These are phyloP conservation scores for Pollenia angustigena DNA, from an alignment of 2,888 invertebrate genomes.

Conservation along the genomic window DNA sequence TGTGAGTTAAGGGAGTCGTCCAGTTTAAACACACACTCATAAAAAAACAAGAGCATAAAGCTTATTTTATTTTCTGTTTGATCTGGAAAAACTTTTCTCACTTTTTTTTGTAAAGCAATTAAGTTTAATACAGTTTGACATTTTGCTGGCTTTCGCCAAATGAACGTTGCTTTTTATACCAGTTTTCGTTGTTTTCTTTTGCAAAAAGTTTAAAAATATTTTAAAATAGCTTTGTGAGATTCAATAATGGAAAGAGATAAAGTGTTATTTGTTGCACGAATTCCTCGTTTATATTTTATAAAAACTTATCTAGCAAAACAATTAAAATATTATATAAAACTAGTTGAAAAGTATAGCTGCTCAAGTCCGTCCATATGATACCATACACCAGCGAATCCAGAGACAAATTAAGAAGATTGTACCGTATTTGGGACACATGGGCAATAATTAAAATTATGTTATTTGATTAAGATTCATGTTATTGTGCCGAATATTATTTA, in stretches of 20 bases:
- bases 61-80: constrained; percentile 77
- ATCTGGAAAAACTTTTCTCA: constrained; percentile 67
- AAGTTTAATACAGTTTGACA: constrained; percentile 56
- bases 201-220: not conserved
- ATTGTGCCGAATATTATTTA: too few species aligned
- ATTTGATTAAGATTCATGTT: too few species aligned
- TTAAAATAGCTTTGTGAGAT: not conserved
- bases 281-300: too few species aligned
- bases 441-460: too few species aligned
- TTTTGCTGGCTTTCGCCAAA: constrained; percentile 18
- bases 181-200: not conserved
- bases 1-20: constrained; percentile 25
- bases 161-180: not conserved
- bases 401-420: too few species aligned
- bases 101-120: constrained; percentile 61
- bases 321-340: too few species aligned
- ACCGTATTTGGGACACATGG: too few species aligned
- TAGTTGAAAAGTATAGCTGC: too few species aligned
- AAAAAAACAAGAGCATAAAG: constrained; percentile 40
- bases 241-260: not conserved
- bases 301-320: too few species aligned
- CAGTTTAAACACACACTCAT: not conserved
- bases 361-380: too few species aligned
- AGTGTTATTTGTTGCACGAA: too few species aligned
- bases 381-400: too few species aligned